Evolutionary conservation across 2,797 vertebrate genomes (phyloP).

Genomic region (Paedocypris micromegethes): DNA sequence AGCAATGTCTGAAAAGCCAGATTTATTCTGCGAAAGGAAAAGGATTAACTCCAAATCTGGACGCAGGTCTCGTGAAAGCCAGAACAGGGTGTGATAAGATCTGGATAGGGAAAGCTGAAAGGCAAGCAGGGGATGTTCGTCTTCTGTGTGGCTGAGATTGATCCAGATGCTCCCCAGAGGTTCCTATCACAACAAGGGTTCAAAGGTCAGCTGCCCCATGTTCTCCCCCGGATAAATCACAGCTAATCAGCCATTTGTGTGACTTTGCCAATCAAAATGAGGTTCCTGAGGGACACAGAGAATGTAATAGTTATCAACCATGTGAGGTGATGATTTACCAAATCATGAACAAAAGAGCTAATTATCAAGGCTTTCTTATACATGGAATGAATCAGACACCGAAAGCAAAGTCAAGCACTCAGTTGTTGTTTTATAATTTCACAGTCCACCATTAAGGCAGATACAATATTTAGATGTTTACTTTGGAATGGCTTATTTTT

Average conservation of each 20-base stretch:
- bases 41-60: constrained; percentile 39
- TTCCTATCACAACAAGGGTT: background rate
- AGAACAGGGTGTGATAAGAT: constrained; percentile 6
- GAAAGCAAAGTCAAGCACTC: too few species aligned
- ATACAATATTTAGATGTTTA: too few species aligned
- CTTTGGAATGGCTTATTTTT: too few species aligned
- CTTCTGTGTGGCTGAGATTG: constrained; percentile 25
- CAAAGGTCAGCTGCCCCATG: constrained; percentile 12
- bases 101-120: constrained; percentile 2
- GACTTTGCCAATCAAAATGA: background rate
- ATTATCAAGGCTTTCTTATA: too few species aligned
- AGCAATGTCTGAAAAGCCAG: constrained; percentile 18
- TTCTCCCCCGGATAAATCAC: constrained; percentile 11
- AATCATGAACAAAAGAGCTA: too few species aligned
- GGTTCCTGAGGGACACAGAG: background rate
- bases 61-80: constrained; percentile 3
- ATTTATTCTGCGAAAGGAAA: constrained; percentile 26
- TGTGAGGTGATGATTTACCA: too few species aligned
- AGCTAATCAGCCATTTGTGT: constrained; percentile 8
- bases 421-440: too few species aligned
- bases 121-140: constrained; percentile 16
- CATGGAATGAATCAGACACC: too few species aligned
- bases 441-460: too few species aligned
- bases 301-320: background rate
- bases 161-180: constrained; percentile 26